Evolutionary conservation across 2,797 vertebrate species (phyloP).

Genomic region (Artibeus jamaicensis): DNA sequence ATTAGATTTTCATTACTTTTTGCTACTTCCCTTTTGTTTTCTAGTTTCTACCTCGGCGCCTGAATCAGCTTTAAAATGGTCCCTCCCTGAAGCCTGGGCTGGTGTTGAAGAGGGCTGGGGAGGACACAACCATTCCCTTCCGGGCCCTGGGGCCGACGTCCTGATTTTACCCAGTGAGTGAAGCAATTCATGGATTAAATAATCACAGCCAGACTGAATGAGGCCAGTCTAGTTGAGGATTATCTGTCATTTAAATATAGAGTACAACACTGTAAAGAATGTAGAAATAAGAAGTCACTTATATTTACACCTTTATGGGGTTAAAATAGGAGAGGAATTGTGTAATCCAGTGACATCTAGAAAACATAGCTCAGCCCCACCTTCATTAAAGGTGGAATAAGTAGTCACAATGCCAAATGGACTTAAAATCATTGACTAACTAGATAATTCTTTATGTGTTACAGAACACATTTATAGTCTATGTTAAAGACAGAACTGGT

Average conservation of each 20-base stretch:
- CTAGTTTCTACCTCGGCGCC: slow-evolving; percentile 70
- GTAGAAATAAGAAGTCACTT: not conserved
- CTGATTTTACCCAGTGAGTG: slow-evolving; percentile 83
- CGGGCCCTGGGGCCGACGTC: slow-evolving; percentile 80
- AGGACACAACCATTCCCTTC: slow-evolving; percentile 71
- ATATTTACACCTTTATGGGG: not conserved
- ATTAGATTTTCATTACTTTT: not conserved
- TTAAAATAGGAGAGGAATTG: not conserved
- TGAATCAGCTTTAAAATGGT: slow-evolving; percentile 79
- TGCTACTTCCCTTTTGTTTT: slow-evolving; percentile 46
- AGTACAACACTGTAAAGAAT: not conserved
- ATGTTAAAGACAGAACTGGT: not conserved
- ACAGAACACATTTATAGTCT: not conserved
- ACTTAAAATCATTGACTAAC: not conserved
- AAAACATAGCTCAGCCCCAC: not conserved
- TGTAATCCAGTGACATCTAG: not conserved
- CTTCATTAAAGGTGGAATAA: not conserved
- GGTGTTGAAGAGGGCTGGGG: slow-evolving; percentile 80
- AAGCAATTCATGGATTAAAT: not conserved
- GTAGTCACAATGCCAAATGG: not conserved
- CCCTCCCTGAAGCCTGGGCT: slow-evolving; percentile 78
- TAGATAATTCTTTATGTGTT: not conserved
- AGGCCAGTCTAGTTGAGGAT: not conserved
- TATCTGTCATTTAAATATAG: not conserved
- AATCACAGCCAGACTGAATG: not conserved